These are phyloP conservation scores for Calidris pugnax DNA, from an alignment of 2,113 vertebrate genomes.

Conservation along the genomic window DNA sequence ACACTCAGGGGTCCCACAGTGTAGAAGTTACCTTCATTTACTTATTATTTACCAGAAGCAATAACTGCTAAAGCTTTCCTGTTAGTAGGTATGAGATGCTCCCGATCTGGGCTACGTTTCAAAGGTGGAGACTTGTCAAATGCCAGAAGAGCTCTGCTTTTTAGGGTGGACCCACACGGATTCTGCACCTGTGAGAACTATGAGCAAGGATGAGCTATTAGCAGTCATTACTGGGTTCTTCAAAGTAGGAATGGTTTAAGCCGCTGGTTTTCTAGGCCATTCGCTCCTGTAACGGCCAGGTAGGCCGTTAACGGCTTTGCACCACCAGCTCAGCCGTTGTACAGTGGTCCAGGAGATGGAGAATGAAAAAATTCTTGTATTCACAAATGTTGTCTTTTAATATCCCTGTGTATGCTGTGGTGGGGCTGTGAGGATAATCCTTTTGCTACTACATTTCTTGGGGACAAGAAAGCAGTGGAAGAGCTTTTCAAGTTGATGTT, in stretches of 20 bases:
- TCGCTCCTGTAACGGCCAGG: background rate
- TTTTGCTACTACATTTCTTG: background rate
- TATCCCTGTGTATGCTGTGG: accelerated
- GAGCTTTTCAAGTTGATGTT: background rate
- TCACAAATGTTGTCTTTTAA: background rate
- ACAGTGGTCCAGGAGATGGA: background rate
- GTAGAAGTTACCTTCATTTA: background rate
- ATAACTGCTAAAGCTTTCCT: background rate
- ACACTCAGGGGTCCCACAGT: background rate
- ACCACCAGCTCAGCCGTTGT: background rate
- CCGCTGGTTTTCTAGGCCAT: background rate
- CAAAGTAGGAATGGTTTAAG: background rate
- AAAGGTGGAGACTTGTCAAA: background rate
- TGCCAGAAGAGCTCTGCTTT: background rate
- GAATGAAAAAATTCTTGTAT: background rate
- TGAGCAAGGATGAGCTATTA: background rate
- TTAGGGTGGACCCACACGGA: background rate
- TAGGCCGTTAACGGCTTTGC: background rate
- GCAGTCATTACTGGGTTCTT: background rate
- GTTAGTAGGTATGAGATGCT: background rate
- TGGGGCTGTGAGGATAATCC: background rate
- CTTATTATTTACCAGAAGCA: background rate
- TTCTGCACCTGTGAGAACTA: background rate
- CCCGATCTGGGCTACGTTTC: background rate
- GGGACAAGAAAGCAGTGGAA: background rate